phyloP scores from a whole-genome alignment of 2,113 vertebrate species.

The Pavo muticus region DNA sequence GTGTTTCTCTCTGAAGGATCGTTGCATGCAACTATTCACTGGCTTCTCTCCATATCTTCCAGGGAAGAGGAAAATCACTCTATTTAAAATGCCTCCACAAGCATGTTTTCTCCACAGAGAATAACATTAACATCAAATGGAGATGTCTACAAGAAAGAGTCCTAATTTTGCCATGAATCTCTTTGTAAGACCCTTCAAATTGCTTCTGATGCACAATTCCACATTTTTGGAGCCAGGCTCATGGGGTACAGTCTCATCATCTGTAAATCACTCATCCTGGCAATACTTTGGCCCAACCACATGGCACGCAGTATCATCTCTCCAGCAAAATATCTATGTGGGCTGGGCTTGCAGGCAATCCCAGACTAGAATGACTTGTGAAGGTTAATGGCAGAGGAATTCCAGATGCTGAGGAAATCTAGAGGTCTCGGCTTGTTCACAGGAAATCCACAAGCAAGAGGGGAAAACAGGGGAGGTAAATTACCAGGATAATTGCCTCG shows the following conservation, averaged over 20 bases:
- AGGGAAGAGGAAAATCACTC: too few relatives aligned
- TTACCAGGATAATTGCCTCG: background rate
- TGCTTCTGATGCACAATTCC: background rate
- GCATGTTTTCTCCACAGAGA: background rate
- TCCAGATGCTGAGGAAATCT: background rate
- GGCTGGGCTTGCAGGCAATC: background rate
- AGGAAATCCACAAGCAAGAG: conserved; percentile 10
- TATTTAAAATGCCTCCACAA: background rate
- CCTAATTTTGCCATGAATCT: background rate
- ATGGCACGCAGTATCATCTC: background rate
- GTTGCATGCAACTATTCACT: too few relatives aligned
- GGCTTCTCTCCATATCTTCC: too few relatives aligned
- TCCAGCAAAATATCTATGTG: background rate
- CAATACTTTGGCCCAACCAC: background rate
- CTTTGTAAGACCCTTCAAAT: background rate
- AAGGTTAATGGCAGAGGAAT: background rate
- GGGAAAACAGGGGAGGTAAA: background rate
- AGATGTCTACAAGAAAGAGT: background rate
- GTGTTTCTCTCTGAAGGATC: too few relatives aligned
- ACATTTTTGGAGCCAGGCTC: background rate
- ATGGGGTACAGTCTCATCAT: rapidly evolving
- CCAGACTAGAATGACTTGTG: background rate
- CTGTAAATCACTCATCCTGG: background rate
- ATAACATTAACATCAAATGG: background rate
- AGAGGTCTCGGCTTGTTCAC: background rate